These are phyloP conservation scores for Pelobates fuscus DNA, from an alignment of 2,113 vertebrate species.

Conservation along the genomic window DNA sequence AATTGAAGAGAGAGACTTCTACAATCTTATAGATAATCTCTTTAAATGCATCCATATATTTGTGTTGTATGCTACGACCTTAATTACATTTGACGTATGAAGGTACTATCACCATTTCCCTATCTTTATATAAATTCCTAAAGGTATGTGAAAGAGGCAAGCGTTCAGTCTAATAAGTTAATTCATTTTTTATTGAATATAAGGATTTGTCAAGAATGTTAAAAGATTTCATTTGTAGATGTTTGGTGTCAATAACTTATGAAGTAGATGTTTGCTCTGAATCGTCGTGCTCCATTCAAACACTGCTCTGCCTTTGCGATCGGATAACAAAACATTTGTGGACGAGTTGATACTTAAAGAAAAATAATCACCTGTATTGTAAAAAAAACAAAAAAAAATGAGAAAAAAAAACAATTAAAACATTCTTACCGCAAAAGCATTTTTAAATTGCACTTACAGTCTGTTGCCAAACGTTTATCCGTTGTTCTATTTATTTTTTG, in stretches of 20 bases:
- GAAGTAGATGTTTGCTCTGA: constrained; percentile 26
- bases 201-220: constrained; percentile 12
- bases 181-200: constrained; percentile 51
- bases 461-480: constrained; percentile 83
- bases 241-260: constrained; percentile 38
- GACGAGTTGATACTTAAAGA: constrained; percentile 30
- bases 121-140: not conserved
- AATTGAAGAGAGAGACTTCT: constrained; percentile 24
- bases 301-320: constrained; percentile 34
- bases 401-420: not conserved
- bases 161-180: not conserved
- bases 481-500: not conserved
- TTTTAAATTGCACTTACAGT: constrained; percentile 66
- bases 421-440: not conserved
- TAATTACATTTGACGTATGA: too few species aligned
- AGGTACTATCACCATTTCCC: not conserved
- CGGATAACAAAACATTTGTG: not conserved
- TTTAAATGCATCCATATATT: constrained; percentile 16
- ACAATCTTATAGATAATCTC: constrained; percentile 5
- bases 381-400: not conserved
- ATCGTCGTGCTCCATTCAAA: constrained; percentile 54
- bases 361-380: not conserved
- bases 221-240: constrained; percentile 40
- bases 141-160: too few species aligned
- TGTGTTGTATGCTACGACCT: constrained; percentile 24